These are phyloP conservation scores for Ptychadena robeensis DNA, from an alignment of 2,797 vertebrate species.

Conservation along the genomic window DNA sequence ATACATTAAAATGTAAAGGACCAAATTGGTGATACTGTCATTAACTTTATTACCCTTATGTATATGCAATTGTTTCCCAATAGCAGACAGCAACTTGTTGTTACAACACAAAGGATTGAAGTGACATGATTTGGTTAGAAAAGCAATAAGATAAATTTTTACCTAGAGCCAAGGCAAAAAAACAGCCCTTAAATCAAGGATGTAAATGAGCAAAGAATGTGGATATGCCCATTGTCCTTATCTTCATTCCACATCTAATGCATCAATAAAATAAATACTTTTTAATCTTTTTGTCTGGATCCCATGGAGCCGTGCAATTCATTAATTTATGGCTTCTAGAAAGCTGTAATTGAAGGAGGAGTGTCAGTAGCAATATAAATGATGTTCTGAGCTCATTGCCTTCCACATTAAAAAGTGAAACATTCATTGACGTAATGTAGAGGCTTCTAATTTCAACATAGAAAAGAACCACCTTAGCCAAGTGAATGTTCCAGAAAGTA, in stretches of 20 bases:
- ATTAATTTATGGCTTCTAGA: neutral
- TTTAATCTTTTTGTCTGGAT: neutral
- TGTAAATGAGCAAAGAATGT: neutral
- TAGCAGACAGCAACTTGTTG: too few relatives aligned
- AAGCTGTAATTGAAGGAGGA: neutral
- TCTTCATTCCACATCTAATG: neutral
- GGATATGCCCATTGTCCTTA: neutral
- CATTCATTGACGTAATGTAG: neutral
- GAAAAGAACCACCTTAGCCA: neutral
- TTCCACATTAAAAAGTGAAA: neutral
- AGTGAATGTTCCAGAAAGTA: neutral
- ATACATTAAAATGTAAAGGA: too few relatives aligned
- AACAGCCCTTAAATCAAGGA: neutral
- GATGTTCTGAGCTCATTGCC: neutral
- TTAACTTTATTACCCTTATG: too few relatives aligned
- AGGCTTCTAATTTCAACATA: neutral
- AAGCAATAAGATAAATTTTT: too few relatives aligned
- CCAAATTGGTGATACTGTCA: too few relatives aligned
- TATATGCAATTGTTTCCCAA: too few relatives aligned
- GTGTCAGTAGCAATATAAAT: slow-evolving; percentile 1
- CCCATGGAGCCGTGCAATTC: neutral
- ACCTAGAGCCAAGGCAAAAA: neutral
- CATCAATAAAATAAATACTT: neutral
- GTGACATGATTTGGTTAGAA: too few relatives aligned
- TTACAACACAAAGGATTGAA: too few relatives aligned